Evolutionary conservation across 2,888 invertebrate genomes (phyloP), one percentile per base, ranked within the genome.

Genomic region (Polymixis lichenea): DNA sequence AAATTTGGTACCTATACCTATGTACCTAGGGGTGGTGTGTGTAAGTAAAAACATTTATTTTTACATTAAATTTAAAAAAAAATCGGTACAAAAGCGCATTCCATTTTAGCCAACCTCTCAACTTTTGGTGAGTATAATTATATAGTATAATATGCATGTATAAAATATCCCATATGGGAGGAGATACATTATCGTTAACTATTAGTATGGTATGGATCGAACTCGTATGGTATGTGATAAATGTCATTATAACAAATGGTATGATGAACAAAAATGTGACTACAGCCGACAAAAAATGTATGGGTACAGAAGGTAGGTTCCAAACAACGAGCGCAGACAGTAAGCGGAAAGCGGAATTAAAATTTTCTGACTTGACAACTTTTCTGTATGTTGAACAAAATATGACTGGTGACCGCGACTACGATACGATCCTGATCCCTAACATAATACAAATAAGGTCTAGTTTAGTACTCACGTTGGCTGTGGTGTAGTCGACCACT

Each of bases 401-500:
- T 9, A 43, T 43, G 11, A 43, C 4, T 43, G 19, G 8, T 2
- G 22, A 9, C 19, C 58, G 25, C 19, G 19, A 65, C 28, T 19
- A 19, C 4, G 13, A 28, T 19, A 19, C 4, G 13, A 28, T 49
- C 22, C n/a, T 46, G 32, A 49, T 46, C 28, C 15, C 3, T 61
- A 61, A 53, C n/a, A 1, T 7, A 9, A 38, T 58, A 58, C 25
- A 9, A 3, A 28, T 32, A 60, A 60, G 19, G 61, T 64, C 56
- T 0, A 65, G 55, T 28, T 43, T 22, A 22, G 38, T 38, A 96
- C 97, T 96, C 97, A 99, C 99, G 98, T 99, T 99, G 88, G 99
- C 99, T 91, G 99, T 99, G 91, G 98, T 98, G 96, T 99, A 99
- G 96, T 99, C 99, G 82, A 99, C 99, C 86, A 99, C 99, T 97